Base-by-base conservation (phyloP, 2,888 invertebrate genomes). In the Stenoptilia bipunctidactyla region DNA sequence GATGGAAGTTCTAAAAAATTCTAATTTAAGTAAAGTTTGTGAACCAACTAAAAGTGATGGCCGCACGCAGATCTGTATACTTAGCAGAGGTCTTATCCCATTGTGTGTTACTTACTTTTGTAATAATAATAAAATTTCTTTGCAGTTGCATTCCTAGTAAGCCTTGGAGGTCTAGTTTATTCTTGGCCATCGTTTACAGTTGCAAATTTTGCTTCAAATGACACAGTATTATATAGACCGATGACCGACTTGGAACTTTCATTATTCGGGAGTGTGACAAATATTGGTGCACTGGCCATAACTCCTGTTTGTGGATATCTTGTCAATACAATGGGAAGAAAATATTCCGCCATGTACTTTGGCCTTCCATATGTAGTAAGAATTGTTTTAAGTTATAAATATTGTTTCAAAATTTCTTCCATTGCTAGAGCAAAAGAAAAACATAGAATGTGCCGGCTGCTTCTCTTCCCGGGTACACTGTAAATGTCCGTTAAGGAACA, bases 101-200 rank as follows among this genome's bases (percentile, higher is more conserved):
- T n/a, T n/a, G n/a, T n/a, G n/a, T n/a, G n/a, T n/a, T n/a, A n/a
- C n/a, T n/a, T n/a, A n/a, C n/a, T n/a, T n/a, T n/a, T n/a, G n/a
- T n/a, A n/a, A n/a, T n/a, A n/a, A n/a, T n/a, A n/a, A n/a, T n/a
- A n/a, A n/a, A n/a, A n/a, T 20, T 20, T 15, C 2, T 13, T 56
- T 58, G 2, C 60, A 75, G 76, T 76, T 14, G 60, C 65, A 1
- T 64, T 58, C 36, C 49, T 74, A 4, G 61, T 58, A 0, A 42
- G 52, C 0, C 50, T 69, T 1, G 68, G 72, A 0, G 77, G 76
- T 0, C 54, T 67, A 25, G 46, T 73, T 1, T 69, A 61, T 43
- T 66, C 71, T 0, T 77, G 77, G 77, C 76, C 76, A 0, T 76
- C 76, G 0, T 73, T 66, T 46, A 74, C 72, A 2, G 50, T 68